A percentile compares a stretch with the other conserved stretches of the same genome.
Evolutionary conservation across 2,888 invertebrate species (phyloP).

Genomic region (Podotricha telesiphe): DNA sequence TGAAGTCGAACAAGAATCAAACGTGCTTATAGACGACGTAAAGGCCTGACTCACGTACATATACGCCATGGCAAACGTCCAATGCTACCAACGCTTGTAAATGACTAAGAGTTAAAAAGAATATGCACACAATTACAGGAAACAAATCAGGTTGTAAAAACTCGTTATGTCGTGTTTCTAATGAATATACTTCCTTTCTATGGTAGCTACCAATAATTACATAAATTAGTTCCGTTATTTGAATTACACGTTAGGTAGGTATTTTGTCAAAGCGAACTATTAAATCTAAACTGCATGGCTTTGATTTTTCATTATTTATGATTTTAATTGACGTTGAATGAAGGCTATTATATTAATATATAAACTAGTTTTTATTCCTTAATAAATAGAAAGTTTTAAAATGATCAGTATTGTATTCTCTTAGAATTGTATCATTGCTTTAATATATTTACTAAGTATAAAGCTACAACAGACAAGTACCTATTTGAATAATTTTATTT

Average conservation of each 20-base stretch:
- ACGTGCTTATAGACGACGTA: slow-evolving; percentile 46
- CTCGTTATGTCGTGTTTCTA: slow-evolving; percentile 3
- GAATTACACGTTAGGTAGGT: background rate
- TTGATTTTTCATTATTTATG: background rate
- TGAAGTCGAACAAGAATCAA: slow-evolving; percentile 56
- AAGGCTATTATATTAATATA: background rate
- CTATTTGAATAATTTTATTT: no score
- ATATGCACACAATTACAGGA: slow-evolving; percentile 42
- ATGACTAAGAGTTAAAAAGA: slow-evolving; percentile 52
- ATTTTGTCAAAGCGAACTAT: no score
- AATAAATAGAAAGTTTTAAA: background rate
- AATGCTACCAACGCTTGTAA: slow-evolving; percentile 61
- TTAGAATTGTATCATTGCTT: no score
- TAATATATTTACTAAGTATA: no score
- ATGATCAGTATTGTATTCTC: background rate
- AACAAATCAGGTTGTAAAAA: slow-evolving; percentile 36
- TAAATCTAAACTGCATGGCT: background rate
- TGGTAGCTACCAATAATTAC: background rate
- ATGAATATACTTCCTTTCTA: slow-evolving; percentile 15
- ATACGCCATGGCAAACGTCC: slow-evolving; percentile 68
- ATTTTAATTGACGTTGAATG: background rate
- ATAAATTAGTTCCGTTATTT: slow-evolving; percentile 1
- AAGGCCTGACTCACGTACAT: slow-evolving; percentile 61
- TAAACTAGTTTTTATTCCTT: background rate
- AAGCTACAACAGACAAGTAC: no score